Evolutionary conservation across 2,797 vertebrate species (phyloP), one percentile per base, ranked within the genome.

Genomic region (Melanotaenia nigrans): DNA sequence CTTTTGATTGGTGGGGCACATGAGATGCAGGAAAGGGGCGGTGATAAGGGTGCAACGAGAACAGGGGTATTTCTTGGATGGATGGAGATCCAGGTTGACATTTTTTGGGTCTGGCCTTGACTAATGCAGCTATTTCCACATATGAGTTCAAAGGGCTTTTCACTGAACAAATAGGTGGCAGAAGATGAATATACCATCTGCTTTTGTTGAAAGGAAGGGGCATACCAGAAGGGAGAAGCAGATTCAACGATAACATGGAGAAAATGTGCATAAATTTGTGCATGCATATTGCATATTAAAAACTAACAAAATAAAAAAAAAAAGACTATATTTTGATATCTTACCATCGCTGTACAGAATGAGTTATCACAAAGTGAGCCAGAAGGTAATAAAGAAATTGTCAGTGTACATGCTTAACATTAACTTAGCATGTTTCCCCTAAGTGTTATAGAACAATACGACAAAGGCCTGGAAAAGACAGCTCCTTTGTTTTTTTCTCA

Each of bases 401-500:
- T 73, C 77, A 7, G 60, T 84, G 77, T 84, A 75, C 59, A 85
- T 62, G 68, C 72, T 82, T 82, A 83, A 82, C 78, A 78, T 75
- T 77, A 88, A 84, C 83, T 85, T 84, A 68, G 58, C 85, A 71
- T 78, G 81, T 87, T 90, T 84, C 79, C 82, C 78, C 87, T 54
- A 68, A 89, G 83, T 83, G 89, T 81, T 84, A 78, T 53, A 70
- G 84, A 82, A 83, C 86, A 88, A 89, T 78, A 89, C 86, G 83
- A 93, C 89, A 87, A 90, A 88, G 80, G 75, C 78, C 81, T 80
- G 78, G 69, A 81, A 90, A 92, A 84, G 91, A 89, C 87, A 89
- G 90, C 81, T 91, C 89, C 89, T 92, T 91, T 94, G 92, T 93
- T 92, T 92, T 91, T 86, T 85, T 86, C 90, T 95, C 92, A 94